Percentiles rank a stretch among this genome's conserved stretches.
phyloP scores from a whole-genome alignment of 2,113 vertebrate genomes.

The Corythornis cristatus region DNA sequence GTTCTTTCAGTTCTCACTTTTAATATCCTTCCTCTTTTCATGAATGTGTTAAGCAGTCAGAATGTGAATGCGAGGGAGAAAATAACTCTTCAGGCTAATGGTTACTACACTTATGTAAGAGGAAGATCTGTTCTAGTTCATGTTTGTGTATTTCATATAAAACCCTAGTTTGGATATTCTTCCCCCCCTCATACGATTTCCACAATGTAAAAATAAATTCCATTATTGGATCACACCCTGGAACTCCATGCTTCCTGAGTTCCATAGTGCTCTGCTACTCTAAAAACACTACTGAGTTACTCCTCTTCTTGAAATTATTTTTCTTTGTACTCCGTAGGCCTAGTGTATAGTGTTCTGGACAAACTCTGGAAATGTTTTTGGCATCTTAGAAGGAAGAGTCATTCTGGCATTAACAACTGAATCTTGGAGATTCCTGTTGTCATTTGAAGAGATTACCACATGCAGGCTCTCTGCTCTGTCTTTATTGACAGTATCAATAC shows the following conservation, averaged over 20 bases:
- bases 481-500: neutral
- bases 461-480: neutral
- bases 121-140: neutral
- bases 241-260: neutral
- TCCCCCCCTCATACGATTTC: neutral
- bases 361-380: neutral
- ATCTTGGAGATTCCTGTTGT: neutral
- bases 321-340: neutral
- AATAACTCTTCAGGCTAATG: neutral
- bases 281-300: neutral
- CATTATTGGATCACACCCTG: neutral
- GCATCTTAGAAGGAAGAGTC: neutral
- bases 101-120: neutral
- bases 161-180: neutral
- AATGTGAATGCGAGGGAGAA: neutral
- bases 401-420: neutral
- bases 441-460: neutral
- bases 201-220: neutral
- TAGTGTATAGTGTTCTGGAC: neutral
- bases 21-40: conserved; percentile 15
- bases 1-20: conserved; percentile 28
- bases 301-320: neutral
- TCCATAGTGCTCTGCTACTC: neutral
- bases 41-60: neutral
- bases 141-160: neutral